Percentiles rank a stretch among this genome's conserved stretches.
These are phyloP conservation scores for Miniopterus natalensis DNA, from an alignment of 2,113 vertebrate species.

Conservation along the genomic window DNA sequence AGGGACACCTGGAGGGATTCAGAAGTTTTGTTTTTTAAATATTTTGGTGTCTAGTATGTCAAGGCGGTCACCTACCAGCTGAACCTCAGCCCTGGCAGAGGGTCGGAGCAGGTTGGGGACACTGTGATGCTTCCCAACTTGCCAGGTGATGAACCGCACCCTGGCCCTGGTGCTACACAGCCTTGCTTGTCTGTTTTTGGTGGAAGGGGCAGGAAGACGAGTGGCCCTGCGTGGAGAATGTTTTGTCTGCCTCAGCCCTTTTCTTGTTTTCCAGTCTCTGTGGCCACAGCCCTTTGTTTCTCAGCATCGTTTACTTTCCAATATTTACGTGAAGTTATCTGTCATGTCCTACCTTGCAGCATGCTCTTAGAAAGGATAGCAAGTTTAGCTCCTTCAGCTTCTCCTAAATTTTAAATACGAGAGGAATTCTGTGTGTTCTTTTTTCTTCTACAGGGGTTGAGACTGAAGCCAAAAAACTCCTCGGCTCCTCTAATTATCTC, in stretches of 20 bases:
- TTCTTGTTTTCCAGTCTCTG: conserved; percentile 1
- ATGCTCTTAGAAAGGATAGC: conserved; percentile 9
- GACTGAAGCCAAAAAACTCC: neutral
- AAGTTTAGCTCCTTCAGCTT: conserved; percentile 23
- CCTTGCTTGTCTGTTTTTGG: neutral
- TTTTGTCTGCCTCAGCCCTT: conserved; percentile 41
- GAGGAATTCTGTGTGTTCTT: neutral
- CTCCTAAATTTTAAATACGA: conserved; percentile 61
- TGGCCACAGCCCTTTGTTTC: neutral
- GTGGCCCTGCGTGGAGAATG: neutral
- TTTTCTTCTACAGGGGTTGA: neutral
- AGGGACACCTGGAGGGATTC: neutral
- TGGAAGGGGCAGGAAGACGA: neutral
- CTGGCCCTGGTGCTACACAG: neutral
- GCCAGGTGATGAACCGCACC: neutral
- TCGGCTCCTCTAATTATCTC: conserved; percentile 22
- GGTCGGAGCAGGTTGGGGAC: neutral
- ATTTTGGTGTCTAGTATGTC: neutral
- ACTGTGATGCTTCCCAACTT: neutral
- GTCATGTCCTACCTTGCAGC: conserved; percentile 36
- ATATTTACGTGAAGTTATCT: conserved; percentile 43
- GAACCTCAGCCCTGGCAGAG: neutral
- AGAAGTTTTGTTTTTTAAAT: neutral
- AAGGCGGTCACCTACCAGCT: too few relatives aligned
- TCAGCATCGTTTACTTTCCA: conserved; percentile 44